These are phyloP conservation scores for Liposcelis brunnea DNA, from an alignment of 2,888 invertebrate genomes.

Conservation along the genomic window DNA sequence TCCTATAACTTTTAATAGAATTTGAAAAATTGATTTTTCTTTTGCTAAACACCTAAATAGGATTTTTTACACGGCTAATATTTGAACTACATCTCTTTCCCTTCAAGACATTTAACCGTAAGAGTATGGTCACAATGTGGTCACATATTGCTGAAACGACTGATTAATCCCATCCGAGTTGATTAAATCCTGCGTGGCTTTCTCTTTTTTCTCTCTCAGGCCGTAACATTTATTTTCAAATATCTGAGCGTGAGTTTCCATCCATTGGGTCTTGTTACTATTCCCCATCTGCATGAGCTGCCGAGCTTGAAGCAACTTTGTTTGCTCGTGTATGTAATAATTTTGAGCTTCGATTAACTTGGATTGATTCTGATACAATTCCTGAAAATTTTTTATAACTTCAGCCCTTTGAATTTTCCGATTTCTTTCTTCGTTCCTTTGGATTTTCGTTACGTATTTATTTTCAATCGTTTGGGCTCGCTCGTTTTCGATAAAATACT, in stretches of 20 bases:
- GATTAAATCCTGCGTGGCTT: too few species aligned
- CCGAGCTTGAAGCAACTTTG: not conserved
- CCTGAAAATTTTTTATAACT: slow-evolving; percentile 6
- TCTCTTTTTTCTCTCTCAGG: too few species aligned
- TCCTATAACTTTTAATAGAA: too few species aligned
- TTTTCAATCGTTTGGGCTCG: not conserved
- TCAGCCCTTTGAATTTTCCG: slow-evolving; percentile 3
- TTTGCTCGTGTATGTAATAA: slow-evolving; percentile 2
- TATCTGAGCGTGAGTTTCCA: slow-evolving; percentile 5
- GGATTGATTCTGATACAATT: slow-evolving; percentile 4
- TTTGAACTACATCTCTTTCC: too few species aligned
- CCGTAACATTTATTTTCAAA: not conserved
- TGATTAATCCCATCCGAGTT: too few species aligned
- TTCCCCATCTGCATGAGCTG: not conserved
- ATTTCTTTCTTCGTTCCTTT: not conserved
- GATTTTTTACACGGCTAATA: too few species aligned
- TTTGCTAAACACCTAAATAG: too few species aligned
- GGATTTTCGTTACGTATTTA: slow-evolving; percentile 2
- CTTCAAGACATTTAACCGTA: too few species aligned
- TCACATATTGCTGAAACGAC: slow-evolving; percentile 3
- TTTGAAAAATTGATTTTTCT: too few species aligned
- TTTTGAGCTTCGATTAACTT: slow-evolving; percentile 7
- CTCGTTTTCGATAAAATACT: slow-evolving; percentile 7
- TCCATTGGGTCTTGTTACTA: slow-evolving; percentile 3
- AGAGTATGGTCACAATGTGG: slow-evolving; percentile 5